Evolutionary conservation across 2,888 invertebrate species (phyloP).

Genomic region (Apodemia zela): DNA sequence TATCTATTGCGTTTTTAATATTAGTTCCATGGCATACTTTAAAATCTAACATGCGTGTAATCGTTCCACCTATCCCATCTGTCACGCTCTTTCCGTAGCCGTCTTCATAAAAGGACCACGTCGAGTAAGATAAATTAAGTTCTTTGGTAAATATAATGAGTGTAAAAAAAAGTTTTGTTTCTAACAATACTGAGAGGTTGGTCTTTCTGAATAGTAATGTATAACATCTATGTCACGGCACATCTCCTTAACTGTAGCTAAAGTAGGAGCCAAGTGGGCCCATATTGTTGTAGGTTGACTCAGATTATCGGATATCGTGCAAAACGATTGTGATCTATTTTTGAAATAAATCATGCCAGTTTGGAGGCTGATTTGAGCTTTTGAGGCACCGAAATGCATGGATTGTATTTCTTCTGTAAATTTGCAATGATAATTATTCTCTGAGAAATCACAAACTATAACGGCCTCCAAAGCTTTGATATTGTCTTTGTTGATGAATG

Average conservation of each 20-base stretch:
- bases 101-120: constrained; percentile 36
- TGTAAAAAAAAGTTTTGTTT: constrained; percentile 4
- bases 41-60: constrained; percentile 35
- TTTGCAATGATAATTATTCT: neutral
- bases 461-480: neutral
- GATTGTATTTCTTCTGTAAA: neutral
- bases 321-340: neutral
- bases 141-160: constrained; percentile 3
- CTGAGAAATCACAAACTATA: constrained; percentile 3
- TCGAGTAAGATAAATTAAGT: constrained; percentile 27
- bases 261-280: neutral
- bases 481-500: neutral
- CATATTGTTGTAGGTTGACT: neutral
- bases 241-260: neutral
- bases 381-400: neutral
- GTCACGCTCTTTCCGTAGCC: constrained; percentile 36
- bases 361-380: neutral
- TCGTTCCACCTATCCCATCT: constrained; percentile 35
- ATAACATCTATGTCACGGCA: neutral
- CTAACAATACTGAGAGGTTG: neutral
- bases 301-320: neutral
- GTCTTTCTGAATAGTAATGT: neutral
- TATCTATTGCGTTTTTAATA: constrained; percentile 31
- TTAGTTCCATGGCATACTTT: constrained; percentile 33
- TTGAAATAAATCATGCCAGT: neutral